Base-by-base conservation (phyloP, 2,888 invertebrate genomes). In the Noctua pronuba region DNA sequence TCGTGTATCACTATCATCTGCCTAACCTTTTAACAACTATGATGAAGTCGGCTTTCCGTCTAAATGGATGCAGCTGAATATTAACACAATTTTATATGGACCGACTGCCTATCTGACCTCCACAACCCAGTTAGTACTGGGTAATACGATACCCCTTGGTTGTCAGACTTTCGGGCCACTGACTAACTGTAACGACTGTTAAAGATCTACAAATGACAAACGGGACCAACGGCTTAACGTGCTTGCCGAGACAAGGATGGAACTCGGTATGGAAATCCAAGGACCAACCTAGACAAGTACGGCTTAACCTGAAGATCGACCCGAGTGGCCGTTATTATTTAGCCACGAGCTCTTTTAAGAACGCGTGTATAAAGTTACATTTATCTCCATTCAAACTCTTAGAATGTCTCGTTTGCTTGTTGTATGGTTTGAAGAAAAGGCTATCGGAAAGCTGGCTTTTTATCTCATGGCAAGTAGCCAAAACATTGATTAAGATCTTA, bases 381-480 rank as follows among this genome's bases (percentile, higher is more conserved):
- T 49, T 58, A 71, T 81, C 62, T 79, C 72, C 60, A 81, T 72
- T 80, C 65, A 79, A 84, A 73, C 67, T 79, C 84, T 79, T 55
- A 84, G 35, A 44, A 71, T 81, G 70, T 71, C 71, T 71, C 46
- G 6, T 68, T 84, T 41, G 60, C 55, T 79, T 62, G 58, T 69
- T 83, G 66, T 75, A 28, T 55, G 31, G 60, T 77, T 86, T 86
- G 73, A 71, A 74, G 70, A 87, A 87, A 79, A 75, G 70, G 66
- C 73, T 77, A 85, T 78, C 52, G 74, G 44, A 68, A 69, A 66
- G 76, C 75, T 80, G 46, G 77, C 55, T 78, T 85, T 82, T 87
- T 82, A 85, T 85, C 60, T 77, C 68, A 69, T 87, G 86, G 86
- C 86, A 79, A 65, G 52, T 52, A 49, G 88, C 88, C 86, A 86